Percentiles rank a stretch among this genome's conserved stretches.
Conservation (phyloP, 2,113 vertebrate species). For the Arenaria interpres region DNA sequence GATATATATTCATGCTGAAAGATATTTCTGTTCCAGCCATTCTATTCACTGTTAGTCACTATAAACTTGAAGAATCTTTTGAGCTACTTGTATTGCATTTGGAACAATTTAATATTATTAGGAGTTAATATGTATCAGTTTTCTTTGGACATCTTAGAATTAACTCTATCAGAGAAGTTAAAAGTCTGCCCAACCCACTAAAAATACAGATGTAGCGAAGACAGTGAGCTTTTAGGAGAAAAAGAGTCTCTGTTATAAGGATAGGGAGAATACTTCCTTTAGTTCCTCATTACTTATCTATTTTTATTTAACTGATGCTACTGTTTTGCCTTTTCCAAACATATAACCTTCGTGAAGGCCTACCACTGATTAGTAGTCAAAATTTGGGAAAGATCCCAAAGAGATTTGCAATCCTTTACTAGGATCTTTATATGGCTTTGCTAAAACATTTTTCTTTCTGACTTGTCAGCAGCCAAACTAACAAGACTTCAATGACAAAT, state of each 20-base stretch:
- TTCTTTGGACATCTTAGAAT: not conserved
- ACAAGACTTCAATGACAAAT: conserved; percentile 3
- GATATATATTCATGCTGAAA: not conserved
- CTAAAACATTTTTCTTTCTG: not conserved
- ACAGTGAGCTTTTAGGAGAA: not conserved
- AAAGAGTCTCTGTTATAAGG: not conserved
- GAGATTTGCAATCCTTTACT: not conserved
- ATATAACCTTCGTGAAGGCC: not conserved
- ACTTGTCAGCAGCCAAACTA: not conserved
- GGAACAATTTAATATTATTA: not conserved
- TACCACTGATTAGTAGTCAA: not conserved
- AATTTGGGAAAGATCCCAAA: not conserved
- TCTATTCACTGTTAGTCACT: not conserved
- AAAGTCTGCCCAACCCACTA: not conserved
- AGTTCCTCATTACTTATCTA: not conserved
- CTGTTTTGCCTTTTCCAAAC: not conserved
- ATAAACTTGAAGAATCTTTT: not conserved
- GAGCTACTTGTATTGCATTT: not conserved
- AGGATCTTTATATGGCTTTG: not conserved
- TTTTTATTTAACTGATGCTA: not conserved
- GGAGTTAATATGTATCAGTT: not conserved
- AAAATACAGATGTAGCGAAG: not conserved
- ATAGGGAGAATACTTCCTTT: not conserved
- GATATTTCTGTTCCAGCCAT: not conserved
- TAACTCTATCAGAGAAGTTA: not conserved